Conservation (phyloP, 1,140 invertebrate genomes). For the Apolygus lucorum region DNA sequence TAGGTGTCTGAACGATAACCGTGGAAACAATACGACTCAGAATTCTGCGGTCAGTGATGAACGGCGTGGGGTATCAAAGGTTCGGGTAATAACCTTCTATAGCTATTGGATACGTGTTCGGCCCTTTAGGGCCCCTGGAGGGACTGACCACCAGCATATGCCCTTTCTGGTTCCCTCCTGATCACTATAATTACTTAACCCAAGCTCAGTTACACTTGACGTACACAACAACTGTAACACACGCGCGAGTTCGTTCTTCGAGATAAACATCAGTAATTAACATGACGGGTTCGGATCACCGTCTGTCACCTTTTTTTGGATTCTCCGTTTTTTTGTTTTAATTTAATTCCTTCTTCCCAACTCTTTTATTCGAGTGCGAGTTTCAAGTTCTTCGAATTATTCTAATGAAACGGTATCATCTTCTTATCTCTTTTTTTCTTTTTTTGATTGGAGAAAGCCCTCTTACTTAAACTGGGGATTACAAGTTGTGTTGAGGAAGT, state of each 20-base stretch:
- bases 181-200: conserved; percentile 19
- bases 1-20: not conserved
- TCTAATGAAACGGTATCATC: no score
- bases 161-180: conserved; percentile 2
- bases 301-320: conserved; percentile 19
- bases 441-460: no score
- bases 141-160: conserved; percentile 8
- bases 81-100: not conserved
- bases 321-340: conserved; percentile 18
- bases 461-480: no score
- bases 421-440: no score
- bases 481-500: no score
- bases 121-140: conserved; percentile 1
- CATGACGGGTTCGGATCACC: conserved; percentile 10
- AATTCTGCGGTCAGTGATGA: not conserved
- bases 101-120: not conserved
- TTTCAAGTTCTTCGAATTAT: no score
- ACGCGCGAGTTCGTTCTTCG: conserved; percentile 5
- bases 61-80: not conserved
- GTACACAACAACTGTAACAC: conserved; percentile 21
- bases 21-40: no score
- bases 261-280: conserved; percentile 19
- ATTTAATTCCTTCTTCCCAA: no score
- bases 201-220: conserved; percentile 22
- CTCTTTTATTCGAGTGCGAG: no score